Evolutionary conservation across 64 coral and sea anemone genomes (phyloP).

Genomic region (Montipora cactus): DNA sequence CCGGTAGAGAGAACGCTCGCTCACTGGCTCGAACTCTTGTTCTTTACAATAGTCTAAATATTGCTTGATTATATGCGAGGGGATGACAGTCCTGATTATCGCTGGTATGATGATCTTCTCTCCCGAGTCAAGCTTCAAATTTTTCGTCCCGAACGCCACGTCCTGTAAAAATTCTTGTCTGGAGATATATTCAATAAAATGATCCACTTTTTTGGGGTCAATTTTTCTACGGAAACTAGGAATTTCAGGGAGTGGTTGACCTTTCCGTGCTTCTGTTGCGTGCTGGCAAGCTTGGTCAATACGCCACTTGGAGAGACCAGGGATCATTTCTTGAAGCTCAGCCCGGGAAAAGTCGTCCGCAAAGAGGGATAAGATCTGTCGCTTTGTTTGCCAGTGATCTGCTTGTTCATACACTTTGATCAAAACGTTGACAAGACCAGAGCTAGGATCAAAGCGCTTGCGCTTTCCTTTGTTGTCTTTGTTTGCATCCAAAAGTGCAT

Average conservation of each 20-base stretch:
- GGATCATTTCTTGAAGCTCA: slow-evolving; percentile 27
- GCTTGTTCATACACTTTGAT: no score
- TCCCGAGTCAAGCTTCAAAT: slow-evolving; percentile 47
- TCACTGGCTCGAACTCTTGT: slow-evolving; percentile 50
- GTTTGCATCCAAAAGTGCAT: slow-evolving; percentile 8
- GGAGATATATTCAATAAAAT: slow-evolving; percentile 38
- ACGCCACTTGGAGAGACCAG: slow-evolving; percentile 36
- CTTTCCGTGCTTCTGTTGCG: slow-evolving; percentile 33
- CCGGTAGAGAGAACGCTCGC: slow-evolving; percentile 39
- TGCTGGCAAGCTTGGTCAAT: slow-evolving; percentile 51
- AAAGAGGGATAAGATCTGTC: neutral
- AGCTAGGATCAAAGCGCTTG: slow-evolving; percentile 35
- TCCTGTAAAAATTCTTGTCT: slow-evolving; percentile 34
- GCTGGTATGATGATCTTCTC: slow-evolving; percentile 54
- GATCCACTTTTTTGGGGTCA: neutral
- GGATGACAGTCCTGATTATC: slow-evolving; percentile 58
- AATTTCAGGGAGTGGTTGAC: slow-evolving; percentile 21
- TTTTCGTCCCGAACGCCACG: slow-evolving; percentile 43
- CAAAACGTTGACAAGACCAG: neutral
- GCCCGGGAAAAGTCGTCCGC: slow-evolving; percentile 26
- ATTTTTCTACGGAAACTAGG: slow-evolving; percentile 21
- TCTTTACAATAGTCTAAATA: slow-evolving; percentile 58
- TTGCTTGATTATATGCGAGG: slow-evolving; percentile 55
- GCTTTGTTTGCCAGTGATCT: no score
- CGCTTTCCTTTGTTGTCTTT: slow-evolving; percentile 3